These are phyloP conservation scores for Yoshiicerus persimilis DNA, from an alignment of 1,140 invertebrate species.

Conservation along the genomic window DNA sequence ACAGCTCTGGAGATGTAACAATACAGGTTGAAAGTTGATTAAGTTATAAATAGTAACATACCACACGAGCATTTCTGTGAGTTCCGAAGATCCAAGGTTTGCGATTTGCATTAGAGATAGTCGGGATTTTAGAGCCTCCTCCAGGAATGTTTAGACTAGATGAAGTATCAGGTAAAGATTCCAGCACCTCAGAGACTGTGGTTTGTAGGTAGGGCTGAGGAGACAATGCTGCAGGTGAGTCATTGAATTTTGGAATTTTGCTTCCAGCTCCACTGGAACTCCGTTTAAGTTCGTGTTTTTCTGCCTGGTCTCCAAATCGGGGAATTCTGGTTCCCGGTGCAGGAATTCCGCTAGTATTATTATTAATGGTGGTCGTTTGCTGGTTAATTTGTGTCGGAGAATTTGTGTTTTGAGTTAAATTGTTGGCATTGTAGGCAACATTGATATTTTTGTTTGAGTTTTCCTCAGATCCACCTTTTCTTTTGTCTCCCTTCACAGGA, in stretches of 20 bases:
- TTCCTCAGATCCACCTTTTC: background rate
- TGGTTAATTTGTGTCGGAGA: no score
- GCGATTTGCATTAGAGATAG: background rate
- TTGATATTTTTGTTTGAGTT: background rate
- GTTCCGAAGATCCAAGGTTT: constrained; percentile 64
- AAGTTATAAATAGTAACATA: no score
- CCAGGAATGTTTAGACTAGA: constrained; percentile 20
- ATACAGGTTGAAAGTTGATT: no score
- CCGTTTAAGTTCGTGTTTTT: background rate
- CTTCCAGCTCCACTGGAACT: constrained; percentile 28
- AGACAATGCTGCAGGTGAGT: background rate
- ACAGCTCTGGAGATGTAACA: no score
- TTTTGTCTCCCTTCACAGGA: background rate
- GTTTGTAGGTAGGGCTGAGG: background rate
- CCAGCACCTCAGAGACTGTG: background rate
- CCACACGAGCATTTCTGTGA: constrained; percentile 64
- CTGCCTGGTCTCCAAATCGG: background rate
- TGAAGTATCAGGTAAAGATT: background rate
- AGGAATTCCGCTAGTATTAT: background rate
- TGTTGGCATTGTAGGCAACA: background rate
- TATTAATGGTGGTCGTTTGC: background rate
- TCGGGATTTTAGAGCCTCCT: constrained; percentile 35
- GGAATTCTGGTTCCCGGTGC: background rate
- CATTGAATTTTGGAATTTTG: constrained; percentile 37
- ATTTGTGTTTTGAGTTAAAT: background rate